Conservation (phyloP, 2,888 invertebrate genomes). For the Andrena minutula region DNA sequence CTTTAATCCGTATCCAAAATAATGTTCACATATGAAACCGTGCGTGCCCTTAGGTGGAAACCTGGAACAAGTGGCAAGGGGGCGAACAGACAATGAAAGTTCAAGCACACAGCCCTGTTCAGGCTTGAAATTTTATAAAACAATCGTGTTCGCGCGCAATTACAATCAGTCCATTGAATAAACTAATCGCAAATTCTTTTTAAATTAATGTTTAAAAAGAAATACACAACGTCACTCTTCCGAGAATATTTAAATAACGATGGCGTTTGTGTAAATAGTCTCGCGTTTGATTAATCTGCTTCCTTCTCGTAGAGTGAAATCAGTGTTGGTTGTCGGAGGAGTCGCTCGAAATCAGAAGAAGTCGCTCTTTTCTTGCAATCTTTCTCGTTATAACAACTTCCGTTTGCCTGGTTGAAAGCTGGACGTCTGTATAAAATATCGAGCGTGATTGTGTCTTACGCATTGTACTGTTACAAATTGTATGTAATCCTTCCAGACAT, state of each 20-base stretch:
- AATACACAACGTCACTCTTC: background rate
- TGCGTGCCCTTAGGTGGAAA: constrained; percentile 15
- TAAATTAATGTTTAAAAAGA: too few species aligned
- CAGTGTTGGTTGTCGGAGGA: constrained; percentile 2
- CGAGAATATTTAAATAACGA: constrained; percentile 15
- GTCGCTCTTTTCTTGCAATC: background rate
- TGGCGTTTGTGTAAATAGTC: constrained; percentile 23
- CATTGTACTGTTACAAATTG: constrained; percentile 36
- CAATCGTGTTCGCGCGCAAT: constrained; percentile 42
- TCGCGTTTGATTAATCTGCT: constrained; percentile 34
- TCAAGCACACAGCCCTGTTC: constrained; percentile 48
- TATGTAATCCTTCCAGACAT: constrained; percentile 34
- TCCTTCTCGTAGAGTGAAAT: constrained; percentile 2
- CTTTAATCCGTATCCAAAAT: constrained; percentile 51
- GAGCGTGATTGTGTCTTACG: constrained; percentile 51
- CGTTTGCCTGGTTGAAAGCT: background rate
- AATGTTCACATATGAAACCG: constrained; percentile 33
- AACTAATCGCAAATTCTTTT: constrained; percentile 28
- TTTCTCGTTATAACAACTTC: background rate
- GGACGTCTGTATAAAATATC: constrained; percentile 15
- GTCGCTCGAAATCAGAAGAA: too few species aligned
- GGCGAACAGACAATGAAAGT: constrained; percentile 37
- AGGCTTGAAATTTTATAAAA: constrained; percentile 55
- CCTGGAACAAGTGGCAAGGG: constrained; percentile 27
- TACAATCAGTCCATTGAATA: constrained; percentile 39